Percentiles rank a stretch among this genome's conserved stretches.
Evolutionary conservation across 1,140 invertebrate genomes (phyloP).

Genomic region (Diachasma alloeum): DNA sequence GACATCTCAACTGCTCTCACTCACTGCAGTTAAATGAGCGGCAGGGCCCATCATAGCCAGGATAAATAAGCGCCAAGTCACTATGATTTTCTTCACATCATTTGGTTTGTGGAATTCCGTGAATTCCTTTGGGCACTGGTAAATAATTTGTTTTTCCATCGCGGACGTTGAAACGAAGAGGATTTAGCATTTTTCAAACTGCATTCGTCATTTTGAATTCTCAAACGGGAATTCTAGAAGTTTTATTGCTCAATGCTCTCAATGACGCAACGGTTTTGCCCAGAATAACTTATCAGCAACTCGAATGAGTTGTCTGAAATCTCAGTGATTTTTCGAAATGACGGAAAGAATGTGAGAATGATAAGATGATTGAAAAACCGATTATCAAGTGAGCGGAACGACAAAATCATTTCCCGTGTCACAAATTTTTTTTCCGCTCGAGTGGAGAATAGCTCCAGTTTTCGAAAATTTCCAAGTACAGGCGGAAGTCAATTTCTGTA

Average conservation of each 20-base stretch:
- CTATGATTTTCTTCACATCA: not conserved
- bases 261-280: not conserved
- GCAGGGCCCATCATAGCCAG: not conserved
- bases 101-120: too few species aligned
- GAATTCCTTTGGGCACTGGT: not conserved
- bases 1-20: not conserved
- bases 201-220: not conserved
- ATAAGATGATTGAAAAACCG: not conserved
- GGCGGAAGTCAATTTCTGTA: not conserved
- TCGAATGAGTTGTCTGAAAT: not conserved
- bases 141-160: not conserved
- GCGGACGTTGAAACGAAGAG: not conserved
- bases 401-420: not conserved
- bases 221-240: not conserved
- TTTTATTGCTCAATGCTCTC: not conserved
- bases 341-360: not conserved
- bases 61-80: not conserved
- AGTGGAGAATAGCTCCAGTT: not conserved
- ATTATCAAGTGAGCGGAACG: not conserved
- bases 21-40: not conserved
- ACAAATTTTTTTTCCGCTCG: not conserved
- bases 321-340: not conserved
- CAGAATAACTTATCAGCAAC: not conserved
- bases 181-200: not conserved
- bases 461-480: not conserved